Percentiles rank a stretch among this genome's conserved stretches.
These are phyloP conservation scores for Parus major DNA, from an alignment of 2,113 vertebrate genomes.

Conservation along the genomic window DNA sequence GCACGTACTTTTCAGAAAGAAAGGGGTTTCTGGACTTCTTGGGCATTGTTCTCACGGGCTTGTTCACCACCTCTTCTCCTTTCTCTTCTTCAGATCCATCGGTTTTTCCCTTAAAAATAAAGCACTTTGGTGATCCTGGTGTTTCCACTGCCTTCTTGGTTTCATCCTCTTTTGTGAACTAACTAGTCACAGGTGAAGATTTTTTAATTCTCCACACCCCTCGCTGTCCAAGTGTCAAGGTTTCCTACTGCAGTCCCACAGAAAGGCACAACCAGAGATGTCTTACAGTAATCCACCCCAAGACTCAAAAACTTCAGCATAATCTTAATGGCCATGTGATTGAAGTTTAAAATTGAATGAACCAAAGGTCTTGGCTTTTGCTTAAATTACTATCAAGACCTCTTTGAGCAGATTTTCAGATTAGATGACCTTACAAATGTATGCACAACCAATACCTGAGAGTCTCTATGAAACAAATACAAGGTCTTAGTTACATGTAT, in stretches of 20 bases:
- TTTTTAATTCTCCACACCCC: not conserved
- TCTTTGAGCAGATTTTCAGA: not conserved
- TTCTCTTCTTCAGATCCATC: constrained; percentile 34
- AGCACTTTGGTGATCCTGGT: not conserved
- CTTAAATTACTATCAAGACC: not conserved
- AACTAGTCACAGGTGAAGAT: not conserved
- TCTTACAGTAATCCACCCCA: not conserved
- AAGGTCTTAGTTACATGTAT: not conserved
- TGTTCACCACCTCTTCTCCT: constrained; percentile 29
- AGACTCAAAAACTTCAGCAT: not conserved
- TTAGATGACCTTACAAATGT: not conserved
- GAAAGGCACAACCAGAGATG: not conserved
- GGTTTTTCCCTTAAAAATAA: constrained; percentile 20
- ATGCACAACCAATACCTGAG: not conserved
- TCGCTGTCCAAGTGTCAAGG: not conserved
- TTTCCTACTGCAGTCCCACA: not conserved
- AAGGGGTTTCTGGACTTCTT: constrained; percentile 85
- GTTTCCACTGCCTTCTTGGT: not conserved
- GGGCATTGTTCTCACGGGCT: constrained; percentile 71
- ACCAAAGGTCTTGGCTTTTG: not conserved
- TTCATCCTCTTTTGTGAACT: not conserved
- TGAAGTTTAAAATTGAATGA: not conserved
- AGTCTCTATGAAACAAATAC: not conserved
- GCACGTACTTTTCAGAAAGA: constrained; percentile 85
- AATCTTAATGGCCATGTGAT: not conserved